Percentiles rank a stretch among this genome's conserved stretches.
These are phyloP conservation scores for Sarcophilus harrisii DNA, from an alignment of 2,797 vertebrate species.

Conservation along the genomic window DNA sequence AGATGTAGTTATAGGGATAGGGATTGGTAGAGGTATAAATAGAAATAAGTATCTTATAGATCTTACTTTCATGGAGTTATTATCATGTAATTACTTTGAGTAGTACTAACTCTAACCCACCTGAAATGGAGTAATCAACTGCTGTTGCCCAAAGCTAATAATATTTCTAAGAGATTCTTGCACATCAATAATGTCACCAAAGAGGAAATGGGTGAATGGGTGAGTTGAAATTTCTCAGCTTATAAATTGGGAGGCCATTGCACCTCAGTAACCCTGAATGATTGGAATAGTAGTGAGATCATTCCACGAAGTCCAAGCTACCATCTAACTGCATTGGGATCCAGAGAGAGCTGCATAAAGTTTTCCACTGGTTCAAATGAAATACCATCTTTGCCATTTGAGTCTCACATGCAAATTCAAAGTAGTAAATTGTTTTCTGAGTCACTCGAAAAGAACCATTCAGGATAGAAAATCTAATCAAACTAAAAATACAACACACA, in stretches of 20 bases:
- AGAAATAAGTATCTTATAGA: background rate
- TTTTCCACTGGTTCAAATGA: background rate
- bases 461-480: background rate
- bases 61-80: background rate
- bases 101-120: background rate
- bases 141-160: background rate
- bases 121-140: background rate
- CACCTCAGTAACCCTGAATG: no score
- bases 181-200: background rate
- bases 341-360: background rate
- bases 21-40: background rate
- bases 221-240: no score
- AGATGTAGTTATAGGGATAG: background rate
- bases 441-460: background rate
- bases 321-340: background rate
- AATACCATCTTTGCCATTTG: background rate
- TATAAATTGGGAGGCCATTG: no score
- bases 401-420: background rate
- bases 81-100: background rate
- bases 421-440: background rate
- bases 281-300: no score
- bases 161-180: background rate
- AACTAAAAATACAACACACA: background rate
- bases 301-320: background rate
- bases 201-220: background rate